Base-by-base conservation (phyloP, 1,140 invertebrate species). In the Delia radicum region DNA sequence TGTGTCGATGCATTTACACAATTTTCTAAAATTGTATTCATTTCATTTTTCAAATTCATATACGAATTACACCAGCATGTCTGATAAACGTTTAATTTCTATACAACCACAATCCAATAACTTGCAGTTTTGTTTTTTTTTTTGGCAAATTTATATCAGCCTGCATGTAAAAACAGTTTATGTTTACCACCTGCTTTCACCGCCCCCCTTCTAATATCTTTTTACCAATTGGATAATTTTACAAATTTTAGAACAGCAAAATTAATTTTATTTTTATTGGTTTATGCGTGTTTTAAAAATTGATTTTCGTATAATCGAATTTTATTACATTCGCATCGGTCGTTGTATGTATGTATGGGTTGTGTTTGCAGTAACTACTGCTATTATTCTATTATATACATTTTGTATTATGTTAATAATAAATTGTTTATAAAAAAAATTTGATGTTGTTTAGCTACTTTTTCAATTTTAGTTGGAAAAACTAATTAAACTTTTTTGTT, bases 221-320 rank as follows among this genome's bases (percentile, higher is more conserved):
- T 31, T 55, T 63, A n/a, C n/a, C n/a, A n/a, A n/a, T n/a, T n/a
- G n/a, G n/a, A n/a, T n/a, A n/a, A n/a, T n/a, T 31, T 63, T 10
- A 13, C 0, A 74, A 31, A 69, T 69, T 69, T 37, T 69, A 10
- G 29, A 37, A 69, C 24, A 33, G 18, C 15, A 33, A 69, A 69
- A 69, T 69, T 69, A 69, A 69, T 69, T 69, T 69, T 69, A 69
- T 69, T 67, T 69, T 69, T 74, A 33, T 63, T 74, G 72, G 55
- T 74, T 74, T 74, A 26, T 74, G 29, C 13, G 29, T 74, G 55
- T 74, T 78, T 8, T n/a, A 8, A 15, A 69, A 33, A 69, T 33
- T 33, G 29, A 10, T 33, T 21, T 29, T 55, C 24, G 77, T 76
- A 13, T 69, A 69, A 69, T 69, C 65, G 65, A 69, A 69, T 69